Evolutionary conservation across 2,888 invertebrate species (phyloP).

Genomic region (Stenolophus ochropezus): DNA sequence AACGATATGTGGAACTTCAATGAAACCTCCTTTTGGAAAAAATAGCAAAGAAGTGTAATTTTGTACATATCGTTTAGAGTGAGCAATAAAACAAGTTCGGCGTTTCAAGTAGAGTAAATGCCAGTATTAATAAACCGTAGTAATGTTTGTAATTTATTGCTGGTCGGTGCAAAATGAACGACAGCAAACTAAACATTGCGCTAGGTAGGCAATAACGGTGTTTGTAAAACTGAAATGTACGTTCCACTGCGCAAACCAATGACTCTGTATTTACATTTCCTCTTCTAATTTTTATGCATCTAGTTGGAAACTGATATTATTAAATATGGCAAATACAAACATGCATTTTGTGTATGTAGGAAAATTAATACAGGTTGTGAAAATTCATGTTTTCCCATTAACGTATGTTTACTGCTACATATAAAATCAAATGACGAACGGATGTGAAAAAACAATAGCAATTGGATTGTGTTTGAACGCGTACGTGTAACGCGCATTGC

Average conservation of each 20-base stretch:
- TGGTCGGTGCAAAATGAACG: neutral
- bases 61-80: neutral
- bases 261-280: neutral
- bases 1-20: neutral
- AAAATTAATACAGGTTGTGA: constrained; percentile 50
- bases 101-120: neutral
- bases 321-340: constrained; percentile 42
- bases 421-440: constrained; percentile 48
- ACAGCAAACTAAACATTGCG: constrained; percentile 18
- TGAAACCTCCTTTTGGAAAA: neutral
- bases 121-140: neutral
- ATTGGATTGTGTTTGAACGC: constrained; percentile 48
- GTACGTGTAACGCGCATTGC: constrained; percentile 17
- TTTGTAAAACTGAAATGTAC: constrained; percentile 1
- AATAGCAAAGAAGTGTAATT: neutral
- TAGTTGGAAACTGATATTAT: constrained; percentile 36
- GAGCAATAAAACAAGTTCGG: neutral
- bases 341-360: constrained; percentile 34
- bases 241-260: neutral
- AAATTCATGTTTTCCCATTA: constrained; percentile 52
- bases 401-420: constrained; percentile 36
- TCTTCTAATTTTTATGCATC: constrained; percentile 19
- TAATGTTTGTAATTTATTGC: constrained; percentile 14
- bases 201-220: neutral
- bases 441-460: constrained; percentile 42